These are phyloP conservation scores for Enchytraeus crypticus DNA, from an alignment of 2,888 invertebrate genomes.

Conservation along the genomic window DNA sequence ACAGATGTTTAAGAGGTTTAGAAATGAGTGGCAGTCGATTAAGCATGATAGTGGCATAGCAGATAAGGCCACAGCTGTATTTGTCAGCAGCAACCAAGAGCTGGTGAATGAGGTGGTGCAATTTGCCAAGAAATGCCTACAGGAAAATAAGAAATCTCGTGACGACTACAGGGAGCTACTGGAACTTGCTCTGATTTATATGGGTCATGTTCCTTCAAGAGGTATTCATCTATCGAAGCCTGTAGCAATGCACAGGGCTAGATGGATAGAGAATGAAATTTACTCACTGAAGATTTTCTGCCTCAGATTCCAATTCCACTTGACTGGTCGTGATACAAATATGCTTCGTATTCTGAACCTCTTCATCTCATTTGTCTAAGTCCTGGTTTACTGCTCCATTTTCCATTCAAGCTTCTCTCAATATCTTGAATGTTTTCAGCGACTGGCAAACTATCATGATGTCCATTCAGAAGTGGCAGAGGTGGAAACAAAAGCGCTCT, in stretches of 20 bases:
- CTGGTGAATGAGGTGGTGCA: too few species aligned
- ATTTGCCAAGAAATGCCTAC: too few species aligned
- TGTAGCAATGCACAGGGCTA: not conserved
- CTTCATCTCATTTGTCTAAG: not conserved
- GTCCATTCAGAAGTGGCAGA: too few species aligned
- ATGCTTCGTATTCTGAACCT: not conserved
- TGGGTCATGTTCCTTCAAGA: not conserved
- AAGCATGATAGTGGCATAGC: too few species aligned
- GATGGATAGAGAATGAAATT: constrained; percentile 3
- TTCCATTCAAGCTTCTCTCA: not conserved
- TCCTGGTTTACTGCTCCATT: too few species aligned
- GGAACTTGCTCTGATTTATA: not conserved
- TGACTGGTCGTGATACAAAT: not conserved
- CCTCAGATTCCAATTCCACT: not conserved
- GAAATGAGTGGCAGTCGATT: too few species aligned
- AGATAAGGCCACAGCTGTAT: too few species aligned
- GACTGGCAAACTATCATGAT: too few species aligned
- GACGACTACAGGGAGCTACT: not conserved
- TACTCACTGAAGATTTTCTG: not conserved
- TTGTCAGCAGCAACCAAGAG: too few species aligned
- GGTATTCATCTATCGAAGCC: not conserved
- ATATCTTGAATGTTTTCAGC: not conserved
- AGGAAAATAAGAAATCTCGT: too few species aligned
- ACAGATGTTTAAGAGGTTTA: too few species aligned
- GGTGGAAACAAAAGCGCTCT: too few species aligned